phyloP scores from a whole-genome alignment of 2,888 invertebrate genomes.

The Drosophila kuntzei region DNA sequence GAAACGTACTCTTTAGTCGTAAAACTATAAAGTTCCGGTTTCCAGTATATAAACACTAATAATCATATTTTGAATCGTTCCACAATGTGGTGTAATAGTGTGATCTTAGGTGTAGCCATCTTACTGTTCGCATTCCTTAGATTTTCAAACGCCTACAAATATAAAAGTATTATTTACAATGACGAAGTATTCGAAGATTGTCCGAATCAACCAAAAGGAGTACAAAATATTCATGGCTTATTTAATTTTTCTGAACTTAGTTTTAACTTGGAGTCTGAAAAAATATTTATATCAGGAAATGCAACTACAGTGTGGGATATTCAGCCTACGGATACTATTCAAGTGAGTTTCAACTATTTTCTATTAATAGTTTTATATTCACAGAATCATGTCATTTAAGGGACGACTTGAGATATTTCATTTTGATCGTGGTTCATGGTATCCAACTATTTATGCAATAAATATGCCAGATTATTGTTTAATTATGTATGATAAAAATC shows the following conservation, averaged over 20 bases:
- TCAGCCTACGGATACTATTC: neutral
- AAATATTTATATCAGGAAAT: neutral
- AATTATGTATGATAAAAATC: constrained; percentile 7
- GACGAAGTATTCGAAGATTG: neutral
- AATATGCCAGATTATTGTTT: neutral
- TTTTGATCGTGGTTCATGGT: constrained; percentile 22
- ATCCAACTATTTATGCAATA: constrained; percentile 4
- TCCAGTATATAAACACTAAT: neutral
- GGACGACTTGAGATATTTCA: neutral
- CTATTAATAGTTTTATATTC: too few relatives aligned
- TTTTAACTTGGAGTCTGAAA: neutral
- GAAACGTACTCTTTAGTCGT: too few relatives aligned
- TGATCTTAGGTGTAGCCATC: neutral
- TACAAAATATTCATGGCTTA: neutral
- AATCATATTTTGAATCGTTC: neutral
- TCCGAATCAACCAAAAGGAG: neutral
- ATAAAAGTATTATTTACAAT: neutral
- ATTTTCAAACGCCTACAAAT: neutral
- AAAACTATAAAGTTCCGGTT: neutral
- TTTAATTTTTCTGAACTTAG: neutral
- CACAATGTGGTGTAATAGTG: neutral
- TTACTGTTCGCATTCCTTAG: neutral
- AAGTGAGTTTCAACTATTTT: neutral
- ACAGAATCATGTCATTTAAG: neutral
- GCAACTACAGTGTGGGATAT: neutral